These are phyloP conservation scores for Epizoanthus stellaris DNA, from an alignment of 92 coral and sea anemone species.

Conservation along the genomic window DNA sequence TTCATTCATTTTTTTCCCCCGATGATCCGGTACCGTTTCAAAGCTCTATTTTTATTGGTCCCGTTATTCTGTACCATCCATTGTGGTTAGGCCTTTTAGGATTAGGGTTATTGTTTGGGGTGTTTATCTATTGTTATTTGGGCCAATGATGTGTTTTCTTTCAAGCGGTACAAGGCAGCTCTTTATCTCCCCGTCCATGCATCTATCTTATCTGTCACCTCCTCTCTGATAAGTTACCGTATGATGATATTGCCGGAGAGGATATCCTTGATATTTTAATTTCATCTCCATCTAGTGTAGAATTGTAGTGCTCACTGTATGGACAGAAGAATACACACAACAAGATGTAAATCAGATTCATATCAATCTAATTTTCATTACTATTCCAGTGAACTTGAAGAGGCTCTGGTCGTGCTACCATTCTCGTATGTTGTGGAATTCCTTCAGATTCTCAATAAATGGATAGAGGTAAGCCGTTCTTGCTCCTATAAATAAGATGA, in stretches of 20 bases:
- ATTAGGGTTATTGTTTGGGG: too few species aligned
- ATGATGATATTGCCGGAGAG: too few species aligned
- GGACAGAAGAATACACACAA: too few species aligned
- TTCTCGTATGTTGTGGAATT: constrained; percentile 87
- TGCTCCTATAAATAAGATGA: neutral
- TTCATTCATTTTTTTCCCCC: neutral
- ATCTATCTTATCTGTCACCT: neutral
- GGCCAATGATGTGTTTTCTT: too few species aligned
- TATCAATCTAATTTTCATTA: neutral
- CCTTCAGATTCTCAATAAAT: constrained; percentile 71
- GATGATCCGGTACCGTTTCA: neutral
- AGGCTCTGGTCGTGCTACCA: constrained; percentile 91
- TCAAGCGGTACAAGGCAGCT: neutral
- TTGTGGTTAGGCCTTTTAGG: too few species aligned
- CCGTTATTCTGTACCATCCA: neutral
- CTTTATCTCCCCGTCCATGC: neutral
- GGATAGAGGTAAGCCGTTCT: constrained; percentile 81
- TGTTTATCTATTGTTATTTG: too few species aligned
- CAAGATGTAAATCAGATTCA: neutral
- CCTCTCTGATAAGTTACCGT: neutral
- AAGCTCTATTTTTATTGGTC: neutral
- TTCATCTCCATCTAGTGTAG: too few species aligned
- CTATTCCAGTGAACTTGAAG: constrained; percentile 89
- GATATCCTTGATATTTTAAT: too few species aligned
- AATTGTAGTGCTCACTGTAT: too few species aligned